Conservation (phyloP, 1,140 invertebrate genomes). For the Sitodiplosis mosellana region DNA sequence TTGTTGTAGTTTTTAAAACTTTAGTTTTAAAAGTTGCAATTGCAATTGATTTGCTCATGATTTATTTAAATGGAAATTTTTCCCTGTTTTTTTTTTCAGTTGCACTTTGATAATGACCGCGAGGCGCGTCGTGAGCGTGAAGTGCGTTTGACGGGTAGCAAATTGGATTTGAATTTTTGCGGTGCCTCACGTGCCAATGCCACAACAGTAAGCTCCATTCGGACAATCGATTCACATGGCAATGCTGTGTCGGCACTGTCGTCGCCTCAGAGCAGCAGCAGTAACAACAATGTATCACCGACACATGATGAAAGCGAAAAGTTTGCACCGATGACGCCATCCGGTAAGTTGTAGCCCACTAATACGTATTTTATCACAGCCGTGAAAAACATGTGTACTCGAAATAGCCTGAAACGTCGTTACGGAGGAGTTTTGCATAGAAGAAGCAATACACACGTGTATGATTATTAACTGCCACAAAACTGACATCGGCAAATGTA, state of each 20-base stretch:
- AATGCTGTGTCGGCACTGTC: constrained; percentile 20
- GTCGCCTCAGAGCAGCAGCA: constrained; percentile 21
- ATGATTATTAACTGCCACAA: background rate
- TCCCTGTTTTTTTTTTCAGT: too few species aligned
- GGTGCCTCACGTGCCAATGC: constrained; percentile 20
- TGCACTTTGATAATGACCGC: too few species aligned
- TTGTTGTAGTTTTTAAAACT: too few species aligned
- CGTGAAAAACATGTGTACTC: too few species aligned
- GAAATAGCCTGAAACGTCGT: too few species aligned
- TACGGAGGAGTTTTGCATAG: background rate
- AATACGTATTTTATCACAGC: background rate
- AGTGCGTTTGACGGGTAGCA: too few species aligned
- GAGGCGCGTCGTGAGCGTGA: too few species aligned
- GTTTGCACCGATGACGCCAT: constrained; percentile 22
- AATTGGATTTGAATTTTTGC: too few species aligned
- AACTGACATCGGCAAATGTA: background rate
- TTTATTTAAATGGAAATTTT: too few species aligned
- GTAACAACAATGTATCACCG: constrained; percentile 19
- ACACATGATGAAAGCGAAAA: constrained; percentile 18
- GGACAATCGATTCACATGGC: constrained; percentile 10
- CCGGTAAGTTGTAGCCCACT: constrained; percentile 10
- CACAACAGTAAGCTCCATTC: constrained; percentile 10
- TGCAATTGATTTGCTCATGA: too few species aligned
- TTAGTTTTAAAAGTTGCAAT: too few species aligned
- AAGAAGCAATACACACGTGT: background rate